phyloP scores from a whole-genome alignment of 2,113 vertebrate genomes.

The Gracilinanus agilis region DNA sequence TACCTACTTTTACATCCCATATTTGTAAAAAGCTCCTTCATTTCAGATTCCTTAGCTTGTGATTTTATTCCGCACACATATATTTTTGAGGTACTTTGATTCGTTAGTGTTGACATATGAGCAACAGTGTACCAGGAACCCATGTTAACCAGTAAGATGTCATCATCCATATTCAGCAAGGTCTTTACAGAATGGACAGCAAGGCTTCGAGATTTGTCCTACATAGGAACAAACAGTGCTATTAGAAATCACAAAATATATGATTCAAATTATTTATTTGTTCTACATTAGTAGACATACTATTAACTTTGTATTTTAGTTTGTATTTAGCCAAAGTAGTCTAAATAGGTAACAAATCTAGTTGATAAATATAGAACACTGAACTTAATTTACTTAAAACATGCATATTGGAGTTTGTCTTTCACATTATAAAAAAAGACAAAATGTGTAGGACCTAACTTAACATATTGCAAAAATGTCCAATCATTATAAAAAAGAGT shows the following conservation, averaged over 20 bases:
- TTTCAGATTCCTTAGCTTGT: conserved; percentile 82
- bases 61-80: conserved; percentile 88
- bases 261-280: conserved; percentile 44
- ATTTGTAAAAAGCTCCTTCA: conserved; percentile 82
- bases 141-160: conserved; percentile 88
- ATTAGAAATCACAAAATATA: conserved; percentile 48
- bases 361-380: not conserved
- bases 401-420: conserved; percentile 18
- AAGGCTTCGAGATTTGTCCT: conserved; percentile 94
- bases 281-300: conserved; percentile 36
- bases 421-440: not conserved
- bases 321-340: not conserved
- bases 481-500: not conserved
- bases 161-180: conserved; percentile 85
- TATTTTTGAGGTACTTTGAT: conserved; percentile 78
- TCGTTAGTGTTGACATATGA: conserved; percentile 87
- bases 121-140: conserved; percentile 89
- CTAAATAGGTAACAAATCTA: not conserved
- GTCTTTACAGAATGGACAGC: conserved; percentile 87
- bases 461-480: not conserved
- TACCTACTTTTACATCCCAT: conserved; percentile 93
- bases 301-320: conserved; percentile 1
- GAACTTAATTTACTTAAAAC: conserved; percentile 31
- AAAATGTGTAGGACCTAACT: not conserved
- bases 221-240: conserved; percentile 51